Evolutionary conservation across 2,888 invertebrate genomes (phyloP).

Genomic region (Poecilobothrus nobilitatus): DNA sequence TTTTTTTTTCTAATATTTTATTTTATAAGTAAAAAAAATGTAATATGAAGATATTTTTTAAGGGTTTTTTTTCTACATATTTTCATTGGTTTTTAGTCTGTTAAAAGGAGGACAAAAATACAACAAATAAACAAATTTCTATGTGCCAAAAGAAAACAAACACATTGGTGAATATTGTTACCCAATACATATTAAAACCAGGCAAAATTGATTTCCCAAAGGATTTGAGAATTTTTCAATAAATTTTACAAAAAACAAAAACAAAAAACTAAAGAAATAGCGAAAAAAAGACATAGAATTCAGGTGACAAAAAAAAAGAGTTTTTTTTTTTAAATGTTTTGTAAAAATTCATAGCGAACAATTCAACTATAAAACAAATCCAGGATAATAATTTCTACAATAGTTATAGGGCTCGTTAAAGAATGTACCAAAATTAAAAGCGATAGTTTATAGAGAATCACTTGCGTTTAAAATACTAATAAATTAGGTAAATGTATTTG

Average conservation of each 20-base stretch:
- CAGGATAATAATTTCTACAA: too few relatives aligned
- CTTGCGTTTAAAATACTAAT: too few relatives aligned
- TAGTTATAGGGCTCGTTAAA: too few relatives aligned
- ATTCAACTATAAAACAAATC: too few relatives aligned
- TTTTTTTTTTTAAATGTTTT: background rate
- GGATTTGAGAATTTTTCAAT: background rate
- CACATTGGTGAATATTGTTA: background rate
- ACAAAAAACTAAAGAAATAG: background rate
- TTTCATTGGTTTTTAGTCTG: background rate
- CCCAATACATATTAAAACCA: conserved; percentile 4
- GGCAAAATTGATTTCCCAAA: background rate
- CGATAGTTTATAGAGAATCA: too few relatives aligned
- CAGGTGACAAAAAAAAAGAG: background rate
- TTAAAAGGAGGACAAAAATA: background rate
- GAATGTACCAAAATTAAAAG: too few relatives aligned
- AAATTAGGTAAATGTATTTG: too few relatives aligned
- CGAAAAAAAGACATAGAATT: background rate
- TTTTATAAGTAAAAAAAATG: background rate
- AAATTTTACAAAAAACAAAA: background rate
- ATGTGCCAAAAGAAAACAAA: background rate
- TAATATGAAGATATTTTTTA: background rate
- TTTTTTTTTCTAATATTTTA: background rate
- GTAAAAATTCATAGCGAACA: too few relatives aligned
- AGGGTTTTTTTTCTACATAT: background rate
- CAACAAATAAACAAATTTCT: too few relatives aligned